Evolutionary conservation across 2,797 vertebrate genomes (phyloP), one percentile per base, ranked within the genome.

Genomic region (Anomalospiza imberbis): DNA sequence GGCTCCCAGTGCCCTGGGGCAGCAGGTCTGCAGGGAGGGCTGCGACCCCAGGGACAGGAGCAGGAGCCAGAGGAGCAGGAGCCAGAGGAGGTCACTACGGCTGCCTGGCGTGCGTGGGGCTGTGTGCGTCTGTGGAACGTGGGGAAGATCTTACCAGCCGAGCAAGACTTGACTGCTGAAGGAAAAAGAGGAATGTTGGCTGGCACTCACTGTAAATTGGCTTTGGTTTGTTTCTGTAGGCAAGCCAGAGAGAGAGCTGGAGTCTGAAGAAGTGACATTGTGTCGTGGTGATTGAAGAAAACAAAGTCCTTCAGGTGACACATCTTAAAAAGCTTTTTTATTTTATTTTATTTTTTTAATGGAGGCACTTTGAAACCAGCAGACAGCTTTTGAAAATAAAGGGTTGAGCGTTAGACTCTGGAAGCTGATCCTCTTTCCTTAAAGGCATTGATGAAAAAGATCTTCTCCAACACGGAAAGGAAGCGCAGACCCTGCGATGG

Each of bases 41-140:
- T 60, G 62, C 36, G 38, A 60, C 42, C 60, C 9, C 42, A 2
- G 76, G 14, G 34, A 34, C 63, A 29, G 34, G 42, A 55, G 72
- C 70, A 6, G 40, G 47, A 61, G 3, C 50, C 50, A 2, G 12
- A 45, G 34, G 42, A 55, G 72, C 70, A 6, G 40, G 47, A 61
- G 3, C 50, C 50, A 2, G n/a, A n/a, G 77, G 34, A 51, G 62
- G 29, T 31, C 78, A 19, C 48, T 9, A 3, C 21, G 24, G 1
- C 15, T 36, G 71, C 12, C 53, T 38, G 3, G 4, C 2, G 31
- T 13, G 20, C 13, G 48, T 7, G 9, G 12, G 25, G 15, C n/a
- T 18, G 3, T 34, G 2, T 11, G 0, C 32, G 16, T 42, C 4
- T 29, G 12, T 29, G 1, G 4, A 9, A 20, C 47, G 0, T 0